These are phyloP conservation scores for Holotrichia oblita DNA, from an alignment of 1,140 invertebrate species.

Conservation along the genomic window DNA sequence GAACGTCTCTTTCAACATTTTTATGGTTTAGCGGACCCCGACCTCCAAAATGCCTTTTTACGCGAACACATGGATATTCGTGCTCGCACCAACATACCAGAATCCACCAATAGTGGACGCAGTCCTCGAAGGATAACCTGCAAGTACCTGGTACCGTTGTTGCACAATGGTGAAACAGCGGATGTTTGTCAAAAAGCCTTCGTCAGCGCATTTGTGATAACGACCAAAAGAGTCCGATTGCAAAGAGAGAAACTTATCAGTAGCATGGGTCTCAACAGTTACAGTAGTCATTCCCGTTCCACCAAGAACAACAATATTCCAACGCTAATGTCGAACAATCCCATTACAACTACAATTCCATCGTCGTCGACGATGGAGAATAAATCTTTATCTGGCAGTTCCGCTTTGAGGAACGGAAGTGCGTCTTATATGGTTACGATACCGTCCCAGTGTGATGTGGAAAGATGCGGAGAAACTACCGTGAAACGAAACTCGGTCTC, in stretches of 20 bases:
- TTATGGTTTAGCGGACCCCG: slow-evolving; percentile 62
- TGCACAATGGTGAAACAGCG: slow-evolving; percentile 56
- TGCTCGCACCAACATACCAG: slow-evolving; percentile 56
- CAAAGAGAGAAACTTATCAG: slow-evolving; percentile 64
- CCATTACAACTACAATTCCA: slow-evolving; percentile 25
- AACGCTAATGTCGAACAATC: slow-evolving; percentile 33
- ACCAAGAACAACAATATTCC: slow-evolving; percentile 34
- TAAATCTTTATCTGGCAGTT: neutral
- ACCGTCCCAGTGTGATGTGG: slow-evolving; percentile 34
- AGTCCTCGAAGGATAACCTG: slow-evolving; percentile 63
- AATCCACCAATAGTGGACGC: slow-evolving; percentile 55
- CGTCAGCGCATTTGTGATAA: slow-evolving; percentile 65
- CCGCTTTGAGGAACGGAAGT: neutral
- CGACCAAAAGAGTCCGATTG: slow-evolving; percentile 64
- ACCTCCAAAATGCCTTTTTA: slow-evolving; percentile 62
- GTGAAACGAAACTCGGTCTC: slow-evolving; percentile 47
- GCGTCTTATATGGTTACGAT: slow-evolving; percentile 28
- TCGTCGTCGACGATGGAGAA: neutral
- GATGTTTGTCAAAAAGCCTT: slow-evolving; percentile 67
- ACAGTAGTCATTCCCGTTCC: slow-evolving; percentile 55
- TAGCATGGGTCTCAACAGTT: slow-evolving; percentile 58
- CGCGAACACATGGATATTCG: slow-evolving; percentile 62
- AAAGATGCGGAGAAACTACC: slow-evolving; percentile 34
- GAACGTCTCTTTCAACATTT: slow-evolving; percentile 63
- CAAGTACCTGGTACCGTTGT: slow-evolving; percentile 63